phyloP scores from a whole-genome alignment of 2,797 vertebrate species.

The Pseudocheirus occidentalis region DNA sequence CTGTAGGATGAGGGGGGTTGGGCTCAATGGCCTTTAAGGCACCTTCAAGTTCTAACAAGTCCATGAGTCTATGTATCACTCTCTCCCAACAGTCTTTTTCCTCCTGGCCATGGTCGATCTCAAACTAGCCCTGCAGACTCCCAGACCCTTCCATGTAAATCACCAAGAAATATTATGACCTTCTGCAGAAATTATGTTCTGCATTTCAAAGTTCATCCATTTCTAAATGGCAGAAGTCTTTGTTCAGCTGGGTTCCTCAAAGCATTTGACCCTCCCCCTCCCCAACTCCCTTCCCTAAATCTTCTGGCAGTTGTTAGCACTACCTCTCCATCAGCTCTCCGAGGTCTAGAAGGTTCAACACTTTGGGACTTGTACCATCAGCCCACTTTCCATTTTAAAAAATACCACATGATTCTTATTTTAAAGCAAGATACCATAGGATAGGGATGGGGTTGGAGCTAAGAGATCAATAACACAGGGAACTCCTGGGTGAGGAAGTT shows the following conservation, averaged over 20 bases:
- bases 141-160: constrained; percentile 74
- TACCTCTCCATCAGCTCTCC: constrained; percentile 7
- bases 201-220: constrained; percentile 51
- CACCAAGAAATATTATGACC: constrained; percentile 77
- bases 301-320: not conserved
- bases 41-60: not conserved
- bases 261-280: constrained; percentile 60
- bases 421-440: not conserved
- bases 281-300: constrained; percentile 56
- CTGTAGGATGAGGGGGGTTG: not conserved
- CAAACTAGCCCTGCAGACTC: constrained; percentile 66
- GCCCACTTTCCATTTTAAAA: constrained; percentile 37
- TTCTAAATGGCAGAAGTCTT: constrained; percentile 24
- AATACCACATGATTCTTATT: constrained; percentile 5
- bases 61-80: not conserved
- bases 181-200: constrained; percentile 69
- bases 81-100: constrained; percentile 76
- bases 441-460: not conserved
- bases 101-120: constrained; percentile 70
- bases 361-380: constrained; percentile 8
- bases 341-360: not conserved
- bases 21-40: not conserved
- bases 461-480: not conserved
- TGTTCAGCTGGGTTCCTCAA: constrained; percentile 55
- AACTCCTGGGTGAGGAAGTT: not conserved